Evolutionary conservation across 2,113 vertebrate species (phyloP).

Genomic region (Platichthys flesus): DNA sequence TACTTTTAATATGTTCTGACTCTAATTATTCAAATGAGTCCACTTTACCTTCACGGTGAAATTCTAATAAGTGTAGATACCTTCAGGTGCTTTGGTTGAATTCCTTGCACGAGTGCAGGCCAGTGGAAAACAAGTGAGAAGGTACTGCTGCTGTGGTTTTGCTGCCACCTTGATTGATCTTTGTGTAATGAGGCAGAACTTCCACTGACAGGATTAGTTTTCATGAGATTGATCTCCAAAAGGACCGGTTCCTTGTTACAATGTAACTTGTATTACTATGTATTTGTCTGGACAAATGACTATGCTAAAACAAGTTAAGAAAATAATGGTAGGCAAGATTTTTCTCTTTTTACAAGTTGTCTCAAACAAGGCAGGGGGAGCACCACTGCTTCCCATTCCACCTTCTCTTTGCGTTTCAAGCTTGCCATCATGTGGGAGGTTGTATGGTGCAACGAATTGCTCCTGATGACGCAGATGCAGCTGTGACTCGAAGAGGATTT

Average conservation of each 20-base stretch:
- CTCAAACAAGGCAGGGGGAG: conserved; percentile 32
- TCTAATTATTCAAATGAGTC: conserved; percentile 64
- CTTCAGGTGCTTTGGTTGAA: conserved; percentile 41
- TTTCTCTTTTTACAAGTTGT: background rate
- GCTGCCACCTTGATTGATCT: conserved; percentile 45
- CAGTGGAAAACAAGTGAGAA: conserved; percentile 29
- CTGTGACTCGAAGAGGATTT: conserved; percentile 64
- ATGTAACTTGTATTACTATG: background rate
- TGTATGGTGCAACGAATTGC: conserved; percentile 51
- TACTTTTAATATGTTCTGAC: conserved; percentile 49
- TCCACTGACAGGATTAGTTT: conserved; percentile 42
- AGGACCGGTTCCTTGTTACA: conserved; percentile 10
- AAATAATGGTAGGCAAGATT: background rate
- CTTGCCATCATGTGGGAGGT: conserved; percentile 63
- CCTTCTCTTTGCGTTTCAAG: conserved; percentile 38
- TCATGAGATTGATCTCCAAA: conserved; percentile 32
- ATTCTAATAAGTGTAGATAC: conserved; percentile 42
- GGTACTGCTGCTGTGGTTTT: conserved; percentile 14
- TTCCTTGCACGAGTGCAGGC: conserved; percentile 8
- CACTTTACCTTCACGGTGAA: conserved; percentile 52
- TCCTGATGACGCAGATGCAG: conserved; percentile 63
- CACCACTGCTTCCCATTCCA: conserved; percentile 41
- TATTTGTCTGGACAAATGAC: background rate
- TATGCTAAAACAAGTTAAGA: background rate
- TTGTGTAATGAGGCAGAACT: conserved; percentile 54